Percentiles rank a stretch among this genome's conserved stretches.
These are phyloP conservation scores for Artibeus jamaicensis DNA, from an alignment of 2,797 vertebrate species.

Conservation along the genomic window DNA sequence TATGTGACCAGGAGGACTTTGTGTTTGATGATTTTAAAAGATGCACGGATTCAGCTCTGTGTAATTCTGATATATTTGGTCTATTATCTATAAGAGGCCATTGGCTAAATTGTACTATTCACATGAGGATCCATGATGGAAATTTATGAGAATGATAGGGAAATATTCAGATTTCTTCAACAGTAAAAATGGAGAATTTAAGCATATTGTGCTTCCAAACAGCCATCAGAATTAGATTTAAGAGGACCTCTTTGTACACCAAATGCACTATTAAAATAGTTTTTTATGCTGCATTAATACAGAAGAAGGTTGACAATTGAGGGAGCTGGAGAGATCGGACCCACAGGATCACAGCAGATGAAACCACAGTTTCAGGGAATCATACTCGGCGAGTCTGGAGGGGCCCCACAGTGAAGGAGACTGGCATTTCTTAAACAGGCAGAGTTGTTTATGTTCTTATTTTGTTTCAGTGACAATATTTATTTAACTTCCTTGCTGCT, in stretches of 20 bases:
- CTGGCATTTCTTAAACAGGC: not conserved
- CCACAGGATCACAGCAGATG: not conserved
- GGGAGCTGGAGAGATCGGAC: not conserved
- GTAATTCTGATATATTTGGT: conserved; percentile 82
- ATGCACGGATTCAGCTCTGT: conserved; percentile 70
- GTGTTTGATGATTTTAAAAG: conserved; percentile 81
- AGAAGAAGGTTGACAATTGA: conserved; percentile 43
- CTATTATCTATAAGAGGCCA: conserved; percentile 78
- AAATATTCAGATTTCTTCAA: conserved; percentile 76
- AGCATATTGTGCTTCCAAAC: conserved; percentile 57
- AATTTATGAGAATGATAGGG: conserved; percentile 74
- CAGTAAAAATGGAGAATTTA: conserved; percentile 41
- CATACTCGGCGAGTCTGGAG: not conserved
- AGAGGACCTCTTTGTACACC: conserved; percentile 59
- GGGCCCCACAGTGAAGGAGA: not conserved
- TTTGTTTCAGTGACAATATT: conserved; percentile 30
- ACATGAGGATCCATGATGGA: conserved; percentile 71
- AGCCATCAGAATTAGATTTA: conserved; percentile 59
- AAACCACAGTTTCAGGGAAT: not conserved
- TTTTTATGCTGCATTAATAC: conserved; percentile 61
- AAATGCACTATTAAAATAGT: conserved; percentile 69
- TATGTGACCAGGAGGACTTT: conserved; percentile 78
- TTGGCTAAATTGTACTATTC: conserved; percentile 77
- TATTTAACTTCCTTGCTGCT: not conserved
- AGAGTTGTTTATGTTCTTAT: not conserved